These are phyloP conservation scores for Elymnias hypermnestra DNA, from an alignment of 1,140 invertebrate genomes.

Conservation along the genomic window DNA sequence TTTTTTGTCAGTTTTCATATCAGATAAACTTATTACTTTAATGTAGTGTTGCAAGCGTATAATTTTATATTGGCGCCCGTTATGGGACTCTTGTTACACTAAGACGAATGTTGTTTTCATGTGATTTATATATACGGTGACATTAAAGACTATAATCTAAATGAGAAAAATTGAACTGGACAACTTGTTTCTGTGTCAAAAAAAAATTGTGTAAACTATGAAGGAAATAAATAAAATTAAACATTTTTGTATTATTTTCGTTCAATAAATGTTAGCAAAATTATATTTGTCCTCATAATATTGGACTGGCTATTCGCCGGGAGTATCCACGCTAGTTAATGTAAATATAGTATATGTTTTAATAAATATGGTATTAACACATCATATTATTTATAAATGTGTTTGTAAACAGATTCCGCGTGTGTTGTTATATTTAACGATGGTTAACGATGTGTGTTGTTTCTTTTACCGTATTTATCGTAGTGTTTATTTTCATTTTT, in stretches of 20 bases:
- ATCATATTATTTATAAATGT: no score
- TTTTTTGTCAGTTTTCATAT: slow-evolving; percentile 23
- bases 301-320: slow-evolving; percentile 56
- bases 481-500: slow-evolving; percentile 24
- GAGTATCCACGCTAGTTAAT: slow-evolving; percentile 48
- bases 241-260: no score
- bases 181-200: no score
- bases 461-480: slow-evolving; percentile 27
- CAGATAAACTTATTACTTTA: slow-evolving; percentile 17
- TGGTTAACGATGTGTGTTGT: slow-evolving; percentile 52
- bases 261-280: no score
- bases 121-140: no score
- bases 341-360: slow-evolving; percentile 38
- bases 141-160: no score
- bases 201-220: no score
- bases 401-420: no score
- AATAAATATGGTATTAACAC: no score
- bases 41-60: slow-evolving; percentile 6
- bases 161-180: no score
- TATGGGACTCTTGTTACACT: slow-evolving; percentile 25
- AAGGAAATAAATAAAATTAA: no score
- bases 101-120: no score
- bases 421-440: slow-evolving; percentile 52
- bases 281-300: slow-evolving; percentile 47
- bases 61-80: slow-evolving; percentile 26